phyloP scores from a whole-genome alignment of 1,140 invertebrate genomes.

The Meloidogyne floridensis region DNA sequence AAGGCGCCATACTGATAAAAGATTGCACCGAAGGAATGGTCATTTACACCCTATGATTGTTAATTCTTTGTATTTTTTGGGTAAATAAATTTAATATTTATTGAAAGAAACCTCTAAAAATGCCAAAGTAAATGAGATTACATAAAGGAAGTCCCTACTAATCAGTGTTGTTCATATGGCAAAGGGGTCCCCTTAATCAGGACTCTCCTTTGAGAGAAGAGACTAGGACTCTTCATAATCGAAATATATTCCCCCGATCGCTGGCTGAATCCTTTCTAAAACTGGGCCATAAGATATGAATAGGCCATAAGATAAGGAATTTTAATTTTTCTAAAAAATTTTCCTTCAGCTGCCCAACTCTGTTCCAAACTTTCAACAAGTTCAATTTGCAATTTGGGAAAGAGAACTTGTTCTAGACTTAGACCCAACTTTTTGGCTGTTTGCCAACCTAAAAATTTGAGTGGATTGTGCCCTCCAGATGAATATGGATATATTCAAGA shows the following conservation, averaged over 20 bases:
- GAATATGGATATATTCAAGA: constrained; percentile 36
- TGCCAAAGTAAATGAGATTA: too few relatives aligned
- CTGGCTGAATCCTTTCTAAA: too few relatives aligned
- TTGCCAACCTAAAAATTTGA: constrained; percentile 51
- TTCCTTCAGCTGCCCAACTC: constrained; percentile 34
- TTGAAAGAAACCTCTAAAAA: too few relatives aligned
- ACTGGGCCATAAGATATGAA: too few relatives aligned
- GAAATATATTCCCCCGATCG: too few relatives aligned
- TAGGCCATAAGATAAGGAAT: too few relatives aligned
- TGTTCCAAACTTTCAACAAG: constrained; percentile 50
- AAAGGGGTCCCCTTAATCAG: too few relatives aligned
- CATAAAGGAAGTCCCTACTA: too few relatives aligned
- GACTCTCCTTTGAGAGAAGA: too few relatives aligned
- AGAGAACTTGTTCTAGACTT: constrained; percentile 49
- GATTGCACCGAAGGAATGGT: constrained; percentile 20
- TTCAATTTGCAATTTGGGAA: constrained; percentile 48
- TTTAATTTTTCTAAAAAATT: neutral
- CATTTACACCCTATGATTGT: constrained; percentile 46
- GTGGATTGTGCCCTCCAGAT: constrained; percentile 46
- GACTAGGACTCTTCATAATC: too few relatives aligned
- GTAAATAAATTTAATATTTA: constrained; percentile 22
- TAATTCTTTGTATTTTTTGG: constrained; percentile 45
- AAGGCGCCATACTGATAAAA: constrained; percentile 24
- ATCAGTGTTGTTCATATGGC: too few relatives aligned
- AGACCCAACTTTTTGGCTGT: constrained; percentile 58